Evolutionary conservation across 1,140 invertebrate species (phyloP).

Genomic region (Atta colombica): DNA sequence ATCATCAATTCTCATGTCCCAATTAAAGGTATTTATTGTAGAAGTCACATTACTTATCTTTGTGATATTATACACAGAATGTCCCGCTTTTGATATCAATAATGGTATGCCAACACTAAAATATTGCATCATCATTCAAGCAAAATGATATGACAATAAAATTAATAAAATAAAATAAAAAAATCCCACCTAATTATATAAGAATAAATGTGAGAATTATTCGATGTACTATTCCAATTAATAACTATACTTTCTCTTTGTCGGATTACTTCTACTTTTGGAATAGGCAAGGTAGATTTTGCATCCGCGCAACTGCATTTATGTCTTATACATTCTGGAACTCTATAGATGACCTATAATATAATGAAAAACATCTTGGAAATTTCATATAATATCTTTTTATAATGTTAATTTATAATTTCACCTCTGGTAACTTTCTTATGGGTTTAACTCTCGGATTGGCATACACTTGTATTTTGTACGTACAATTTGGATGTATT

Average conservation of each 20-base stretch:
- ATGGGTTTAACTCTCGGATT: constrained; percentile 78
- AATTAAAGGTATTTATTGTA: constrained; percentile 68
- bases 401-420: constrained; percentile 8
- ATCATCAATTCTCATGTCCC: constrained; percentile 63
- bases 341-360: constrained; percentile 76
- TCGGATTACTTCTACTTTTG: constrained; percentile 67
- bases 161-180: neutral
- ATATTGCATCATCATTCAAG: constrained; percentile 41
- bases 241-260: constrained; percentile 66
- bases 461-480: constrained; percentile 79
- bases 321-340: constrained; percentile 79
- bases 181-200: constrained; percentile 78
- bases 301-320: constrained; percentile 72
- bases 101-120: constrained; percentile 78
- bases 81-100: constrained; percentile 76
- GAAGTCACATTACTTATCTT: constrained; percentile 72
- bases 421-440: constrained; percentile 63
- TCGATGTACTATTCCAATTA: constrained; percentile 74
- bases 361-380: neutral
- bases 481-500: constrained; percentile 78
- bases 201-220: constrained; percentile 64
- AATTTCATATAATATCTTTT: constrained; percentile 24
- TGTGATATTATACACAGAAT: constrained; percentile 80
- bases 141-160: neutral
- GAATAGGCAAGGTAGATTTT: constrained; percentile 67